Evolutionary conservation across 2,888 invertebrate species (phyloP), one percentile per base, ranked within the genome.

Genomic region (Apantesis nais): DNA sequence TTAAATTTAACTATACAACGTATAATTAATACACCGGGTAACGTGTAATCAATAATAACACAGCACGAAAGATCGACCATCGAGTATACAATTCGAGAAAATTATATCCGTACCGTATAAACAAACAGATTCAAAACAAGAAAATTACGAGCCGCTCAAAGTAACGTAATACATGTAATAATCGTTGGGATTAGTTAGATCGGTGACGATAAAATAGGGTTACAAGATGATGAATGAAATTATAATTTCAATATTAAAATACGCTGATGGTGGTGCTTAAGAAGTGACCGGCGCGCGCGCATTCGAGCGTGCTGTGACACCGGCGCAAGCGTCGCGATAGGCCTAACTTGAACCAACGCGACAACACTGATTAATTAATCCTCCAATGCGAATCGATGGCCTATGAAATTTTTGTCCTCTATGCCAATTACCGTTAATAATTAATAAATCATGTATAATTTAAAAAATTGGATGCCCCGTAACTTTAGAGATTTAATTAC

Each of bases 121-220:
- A 93, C 93, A 93, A 93, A 93, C 89, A 92, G 78, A 89, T 84
- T 86, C 79, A 81, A 83, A 82, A 82, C 86, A 86, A 86, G 85
- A 86, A 90, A 91, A 91, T 92, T 89, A 92, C 87, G 88, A 90
- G 83, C 88, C 90, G 89, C 87, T 89, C 89, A 86, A 87, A 87
- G 91, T 89, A 93, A 93, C 90, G 87, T 92, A 92, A 94, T 92
- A 93, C 88, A 88, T 90, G 89, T 92, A 92, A 93, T 93, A 93
- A 93, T 92, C 88, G 88, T 90, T 87, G 88, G 88, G 88, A 92
- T 92, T 90, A 88, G 89, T 91, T 90, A 91, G 89, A 91, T 90
- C 81, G 84, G 89, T 87, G 91, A 91, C 90, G 93, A 93, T 94
- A 92, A 92, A 91, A 83, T 87, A 65, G 73, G 72, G 72, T 73